Base-by-base conservation (phyloP, 2,797 vertebrate species). In the Avahi laniger region DNA sequence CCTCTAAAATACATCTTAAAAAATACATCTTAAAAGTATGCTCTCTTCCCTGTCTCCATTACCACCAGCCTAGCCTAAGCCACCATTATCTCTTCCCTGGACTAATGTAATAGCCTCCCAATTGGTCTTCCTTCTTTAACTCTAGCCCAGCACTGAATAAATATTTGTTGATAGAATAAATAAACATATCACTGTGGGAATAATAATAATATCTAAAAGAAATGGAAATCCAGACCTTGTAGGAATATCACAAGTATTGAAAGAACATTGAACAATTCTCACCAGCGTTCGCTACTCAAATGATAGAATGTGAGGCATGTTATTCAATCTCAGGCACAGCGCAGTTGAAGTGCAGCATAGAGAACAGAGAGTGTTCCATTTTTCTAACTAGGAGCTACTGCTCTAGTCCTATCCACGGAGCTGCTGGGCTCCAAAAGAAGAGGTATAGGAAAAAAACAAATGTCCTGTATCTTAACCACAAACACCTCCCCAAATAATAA, bases 181-280 rank as follows among this genome's bases (percentile, higher is more conserved):
- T 69, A 92, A 87, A 72, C 75, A 76, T 52, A 65, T 46, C n/a
- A 75, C 70, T 24, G 33, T 91, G 67, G n/a, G 35, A 91, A 50
- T 82, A 89, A 93, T 65, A 63, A 75, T n/a, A 91, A 54, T 69
- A 82, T 75, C 72, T 87, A 73, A 87, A 92, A 82, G 61, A 85
- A 38, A 86, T 73, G 30, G 73, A 83, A 95, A 89, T 69, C 5
- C 15, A 73, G 82, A 84, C 20, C 41, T 15, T n/a, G 18, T 12
- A 91, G 73, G 46, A 89, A 89, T 92, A 95, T 84, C 73, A 65
- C 13, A 92, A 81, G 28, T 35, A 26, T 54, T 79, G 38, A 88
- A 85, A 95, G 67, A 84, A 73, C 59, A 94, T 69, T 54, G n/a
- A 75, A 65, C 13, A 38, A 57, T 63, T 81, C 89, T 93, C 54